Evolutionary conservation across 2,888 invertebrate species (phyloP), one percentile per base, ranked within the genome.

Genomic region (Ophion ellenae): DNA sequence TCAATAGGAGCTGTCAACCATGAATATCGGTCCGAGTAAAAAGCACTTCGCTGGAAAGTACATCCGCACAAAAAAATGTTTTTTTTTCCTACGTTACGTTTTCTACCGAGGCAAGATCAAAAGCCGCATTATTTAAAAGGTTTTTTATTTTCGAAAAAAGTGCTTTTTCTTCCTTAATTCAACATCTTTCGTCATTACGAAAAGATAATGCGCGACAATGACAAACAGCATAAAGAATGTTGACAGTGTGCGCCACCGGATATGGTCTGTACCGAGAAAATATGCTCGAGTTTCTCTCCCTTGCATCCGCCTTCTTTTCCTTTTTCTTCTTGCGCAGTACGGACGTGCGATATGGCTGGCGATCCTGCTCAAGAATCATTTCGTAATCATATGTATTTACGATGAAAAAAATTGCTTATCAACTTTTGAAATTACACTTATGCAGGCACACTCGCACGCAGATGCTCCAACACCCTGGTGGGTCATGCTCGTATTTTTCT

Each of bases 261-360:
- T 82, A 83, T 71, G 70, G 40, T 67, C 66, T 71, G 75, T 71
- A 47, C 61, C 36, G 76, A 83, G 80, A 80, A 83, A 86, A 80
- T 61, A 80, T n/a, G 66, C 61, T 10, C 6, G 40, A n/a, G 59
- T 59, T 71, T 53, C 57, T 53, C 71, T 71, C 17, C 71, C 6
- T 4, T 14, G 53, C 32, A 11, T 36, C 10, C n/a, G 17, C 10
- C 28, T 9, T 32, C 57, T 32, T 5, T 14, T 53, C 32, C 28
- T 59, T 73, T 32, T 59, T 71, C n/a, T 61, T 20, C 6, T 9
- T 9, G 61, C 20, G 4, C n/a, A 61, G 20, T 7, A 61, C 7
- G 20, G 20, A 2, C 61, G 61, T 20, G 61, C 61, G 24, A 61
- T 61, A 61, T n/a, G n/a, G 24, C 61, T 20, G 61, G 20, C 10